Evolutionary conservation across 2,113 vertebrate genomes (phyloP), one percentile per base, ranked within the genome.

Genomic region (Gopherus flavomarginatus): DNA sequence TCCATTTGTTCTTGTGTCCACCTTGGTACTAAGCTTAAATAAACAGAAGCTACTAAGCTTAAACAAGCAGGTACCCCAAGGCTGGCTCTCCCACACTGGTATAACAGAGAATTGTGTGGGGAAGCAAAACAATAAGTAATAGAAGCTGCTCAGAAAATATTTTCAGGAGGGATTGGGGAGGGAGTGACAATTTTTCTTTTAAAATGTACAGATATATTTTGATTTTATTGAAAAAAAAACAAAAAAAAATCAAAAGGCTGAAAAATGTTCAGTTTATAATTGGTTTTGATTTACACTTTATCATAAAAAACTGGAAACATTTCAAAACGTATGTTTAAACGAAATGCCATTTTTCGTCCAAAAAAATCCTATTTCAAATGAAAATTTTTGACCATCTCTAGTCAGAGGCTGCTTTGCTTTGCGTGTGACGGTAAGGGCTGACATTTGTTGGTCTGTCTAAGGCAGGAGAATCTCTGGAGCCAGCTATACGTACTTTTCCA

Each of bases 141-240:
- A 21, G 57, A 42, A 75, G 27, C 72, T 53, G 82, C 8, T 10
- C 75, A 52, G n/a, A 49, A 57, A 77, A 77, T 77, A 44, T 77
- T 26, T 44, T 47, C 89, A 92, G 89, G 65, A 94, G 78, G 35
- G 89, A 52, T 62, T 49, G 77, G 87, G 86, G 49, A 92, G 6
- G n/a, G 12, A 88, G 72, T 88, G 35, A 90, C 89, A 85, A 62
- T 81, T 47, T 88, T 94, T 50, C 83, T 93, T 89, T 89, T 88
- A 81, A 35, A 38, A 26, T 96, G 95, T 91, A 78, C 89, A 92
- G 72, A 72, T n/a, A 21, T 72, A 9, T 72, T 21, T 72, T 72
- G 35, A 52, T 88, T 94, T 85, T 52, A 9, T 21, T 42, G 54
- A 80, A 83, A 88, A 14, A 85, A 92, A 82, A 3, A 6, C 17